These are phyloP conservation scores for Ormyrus labotus DNA, from an alignment of 2,888 invertebrate species.

Conservation along the genomic window DNA sequence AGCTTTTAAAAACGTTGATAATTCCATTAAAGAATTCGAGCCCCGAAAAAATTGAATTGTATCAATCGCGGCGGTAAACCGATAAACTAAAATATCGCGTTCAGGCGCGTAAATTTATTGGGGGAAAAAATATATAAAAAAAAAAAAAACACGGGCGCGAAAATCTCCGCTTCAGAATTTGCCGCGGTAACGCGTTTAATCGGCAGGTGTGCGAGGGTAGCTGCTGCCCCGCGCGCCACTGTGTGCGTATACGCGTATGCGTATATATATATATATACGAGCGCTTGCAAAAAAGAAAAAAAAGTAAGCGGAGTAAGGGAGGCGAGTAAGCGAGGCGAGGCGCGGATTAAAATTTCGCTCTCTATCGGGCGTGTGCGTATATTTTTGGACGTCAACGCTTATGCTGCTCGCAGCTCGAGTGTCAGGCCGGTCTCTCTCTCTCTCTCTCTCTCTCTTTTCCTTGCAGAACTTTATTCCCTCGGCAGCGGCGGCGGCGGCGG, in stretches of 20 bases:
- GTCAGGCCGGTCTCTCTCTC: conserved; percentile 2
- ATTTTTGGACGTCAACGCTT: conserved; percentile 45
- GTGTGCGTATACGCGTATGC: too few species aligned
- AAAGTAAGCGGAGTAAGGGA: conserved; percentile 44
- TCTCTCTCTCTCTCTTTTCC: not conserved
- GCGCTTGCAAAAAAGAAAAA: conserved; percentile 30
- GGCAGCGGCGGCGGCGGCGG: conserved; percentile 7
- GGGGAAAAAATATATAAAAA: conserved; percentile 1
- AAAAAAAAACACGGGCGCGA: conserved; percentile 35
- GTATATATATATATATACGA: too few species aligned
- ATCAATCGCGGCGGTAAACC: not conserved
- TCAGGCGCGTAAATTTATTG: conserved; percentile 27
- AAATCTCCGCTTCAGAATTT: conserved; percentile 53
- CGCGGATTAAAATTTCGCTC: conserved; percentile 43
- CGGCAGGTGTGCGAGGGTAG: conserved; percentile 48
- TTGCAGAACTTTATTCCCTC: conserved; percentile 44
- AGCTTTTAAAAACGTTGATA: too few species aligned
- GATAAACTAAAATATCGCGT: conserved; percentile 21
- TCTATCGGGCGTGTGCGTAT: conserved; percentile 1
- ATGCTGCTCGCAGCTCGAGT: not conserved
- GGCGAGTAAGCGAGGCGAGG: conserved; percentile 1
- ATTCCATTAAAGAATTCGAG: too few species aligned
- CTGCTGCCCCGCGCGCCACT: too few species aligned
- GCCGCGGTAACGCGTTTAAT: conserved; percentile 55
- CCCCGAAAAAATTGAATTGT: too few species aligned